Percentiles rank a stretch among this genome's conserved stretches.
phyloP scores from a whole-genome alignment of 2,888 invertebrate species.

The Ceratothoa steindachneri region DNA sequence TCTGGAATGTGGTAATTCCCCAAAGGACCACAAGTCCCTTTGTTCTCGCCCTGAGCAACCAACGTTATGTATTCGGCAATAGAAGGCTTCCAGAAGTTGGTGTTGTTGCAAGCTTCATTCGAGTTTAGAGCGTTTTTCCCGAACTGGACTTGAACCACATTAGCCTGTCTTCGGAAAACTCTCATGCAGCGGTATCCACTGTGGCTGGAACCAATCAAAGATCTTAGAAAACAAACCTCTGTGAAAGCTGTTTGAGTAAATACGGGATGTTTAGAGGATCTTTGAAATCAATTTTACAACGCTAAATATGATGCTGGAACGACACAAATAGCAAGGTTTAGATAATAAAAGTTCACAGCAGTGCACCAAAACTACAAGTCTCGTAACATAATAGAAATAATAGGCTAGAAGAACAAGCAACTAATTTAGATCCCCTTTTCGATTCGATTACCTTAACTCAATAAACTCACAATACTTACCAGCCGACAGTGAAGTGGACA shows the following conservation, averaged over 20 bases:
- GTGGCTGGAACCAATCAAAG: slow-evolving; percentile 60
- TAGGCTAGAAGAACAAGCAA: too few relatives aligned
- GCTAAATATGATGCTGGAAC: too few relatives aligned
- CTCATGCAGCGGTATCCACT: slow-evolving; percentile 75
- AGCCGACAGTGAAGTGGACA: slow-evolving; percentile 45
- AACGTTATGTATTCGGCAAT: slow-evolving; percentile 28
- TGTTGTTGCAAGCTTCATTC: slow-evolving; percentile 39
- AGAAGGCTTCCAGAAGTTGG: slow-evolving; percentile 37
- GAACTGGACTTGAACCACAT: slow-evolving; percentile 59
- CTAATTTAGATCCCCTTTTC: too few relatives aligned
- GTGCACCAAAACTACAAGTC: too few relatives aligned
- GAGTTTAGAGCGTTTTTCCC: slow-evolving; percentile 29
- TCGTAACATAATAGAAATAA: too few relatives aligned
- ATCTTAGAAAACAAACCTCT: background rate
- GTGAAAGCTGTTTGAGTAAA: background rate
- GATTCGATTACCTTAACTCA: too few relatives aligned
- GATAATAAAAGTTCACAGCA: too few relatives aligned
- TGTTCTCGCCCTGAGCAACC: slow-evolving; percentile 29
- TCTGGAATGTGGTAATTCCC: slow-evolving; percentile 26
- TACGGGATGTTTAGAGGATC: too few relatives aligned
- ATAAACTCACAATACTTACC: too few relatives aligned
- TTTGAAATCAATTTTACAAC: too few relatives aligned
- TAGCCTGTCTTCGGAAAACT: slow-evolving; percentile 66
- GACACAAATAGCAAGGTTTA: too few relatives aligned
- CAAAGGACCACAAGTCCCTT: slow-evolving; percentile 34